Evolutionary conservation across 2,888 invertebrate species (phyloP).

Genomic region (Sphaeridia pumilis): DNA sequence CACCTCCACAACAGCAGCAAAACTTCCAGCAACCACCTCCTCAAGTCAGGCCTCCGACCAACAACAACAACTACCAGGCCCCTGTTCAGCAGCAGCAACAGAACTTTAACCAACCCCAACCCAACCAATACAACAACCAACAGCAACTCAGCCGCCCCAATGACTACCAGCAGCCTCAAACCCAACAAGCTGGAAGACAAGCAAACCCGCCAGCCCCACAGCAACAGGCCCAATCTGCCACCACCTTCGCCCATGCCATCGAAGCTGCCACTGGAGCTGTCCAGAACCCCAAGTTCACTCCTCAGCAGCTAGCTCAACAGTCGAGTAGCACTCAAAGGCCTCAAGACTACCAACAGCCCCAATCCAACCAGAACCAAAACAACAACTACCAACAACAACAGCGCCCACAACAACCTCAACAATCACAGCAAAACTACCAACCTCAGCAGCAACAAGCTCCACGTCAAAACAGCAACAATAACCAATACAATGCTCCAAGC

Average conservation of each 20-base stretch:
- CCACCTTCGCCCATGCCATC: background rate
- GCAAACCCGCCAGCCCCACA: too few species aligned
- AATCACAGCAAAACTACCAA: background rate
- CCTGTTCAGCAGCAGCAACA: background rate
- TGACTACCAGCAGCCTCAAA: slow-evolving; percentile 2
- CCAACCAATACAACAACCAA: background rate
- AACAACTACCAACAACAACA: background rate
- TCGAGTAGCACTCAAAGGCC: background rate
- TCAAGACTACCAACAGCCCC: slow-evolving; percentile 2
- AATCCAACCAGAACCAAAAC: background rate
- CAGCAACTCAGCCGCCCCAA: too few species aligned
- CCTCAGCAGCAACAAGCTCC: slow-evolving; percentile 1
- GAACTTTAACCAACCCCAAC: background rate
- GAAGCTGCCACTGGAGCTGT: slow-evolving; percentile 12
- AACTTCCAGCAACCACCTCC: slow-evolving; percentile 1
- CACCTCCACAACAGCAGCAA: slow-evolving; percentile 3
- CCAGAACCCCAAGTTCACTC: too few species aligned
- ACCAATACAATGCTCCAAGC: background rate
- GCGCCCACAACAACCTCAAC: background rate
- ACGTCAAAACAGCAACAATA: slow-evolving; percentile 1
- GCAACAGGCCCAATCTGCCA: slow-evolving; percentile 5
- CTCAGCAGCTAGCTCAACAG: background rate
- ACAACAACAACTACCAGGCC: slow-evolving; percentile 1
- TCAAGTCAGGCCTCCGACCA: slow-evolving; percentile 1
- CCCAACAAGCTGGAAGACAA: too few species aligned